Evolutionary conservation across 2,888 invertebrate species (phyloP).

Genomic region (Caenorhabditis panamensis): DNA sequence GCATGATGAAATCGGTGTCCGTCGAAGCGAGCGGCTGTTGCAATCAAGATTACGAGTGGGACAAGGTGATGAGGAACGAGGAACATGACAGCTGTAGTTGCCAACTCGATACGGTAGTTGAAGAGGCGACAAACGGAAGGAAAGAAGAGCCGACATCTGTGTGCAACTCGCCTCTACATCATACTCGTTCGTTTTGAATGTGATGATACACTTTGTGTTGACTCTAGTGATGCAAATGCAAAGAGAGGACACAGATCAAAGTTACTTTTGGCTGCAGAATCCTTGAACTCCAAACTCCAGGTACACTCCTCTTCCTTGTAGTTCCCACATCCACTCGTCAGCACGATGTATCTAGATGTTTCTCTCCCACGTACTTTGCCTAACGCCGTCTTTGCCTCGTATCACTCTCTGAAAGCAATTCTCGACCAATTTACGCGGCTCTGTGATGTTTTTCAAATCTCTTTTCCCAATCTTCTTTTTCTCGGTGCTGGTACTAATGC

Average conservation of each 20-base stretch:
- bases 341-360: too few species aligned
- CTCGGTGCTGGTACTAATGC: too few species aligned
- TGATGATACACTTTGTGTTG: slow-evolving; percentile 21
- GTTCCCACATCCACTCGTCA: too few species aligned
- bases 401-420: too few species aligned
- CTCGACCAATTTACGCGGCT: too few species aligned
- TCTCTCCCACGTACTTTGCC: background rate
- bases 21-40: slow-evolving; percentile 3
- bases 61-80: slow-evolving; percentile 8
- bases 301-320: too few species aligned
- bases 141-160: slow-evolving; percentile 36
- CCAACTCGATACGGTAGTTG: slow-evolving; percentile 37
- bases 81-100: slow-evolving; percentile 34
- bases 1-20: slow-evolving; percentile 41
- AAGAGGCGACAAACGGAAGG: slow-evolving; percentile 27
- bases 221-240: slow-evolving; percentile 21
- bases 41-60: background rate
- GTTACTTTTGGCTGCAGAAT: background rate
- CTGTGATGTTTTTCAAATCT: too few species aligned
- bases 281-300: too few species aligned
- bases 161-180: slow-evolving; percentile 37
- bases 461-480: background rate
- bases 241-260: background rate
- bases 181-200: slow-evolving; percentile 46
- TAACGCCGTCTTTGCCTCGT: background rate